A percentile compares a stretch with the other conserved stretches of the same genome.
These are phyloP conservation scores for Oncorhynchus kisutch DNA, from an alignment of 2,113 vertebrate species.

Conservation along the genomic window DNA sequence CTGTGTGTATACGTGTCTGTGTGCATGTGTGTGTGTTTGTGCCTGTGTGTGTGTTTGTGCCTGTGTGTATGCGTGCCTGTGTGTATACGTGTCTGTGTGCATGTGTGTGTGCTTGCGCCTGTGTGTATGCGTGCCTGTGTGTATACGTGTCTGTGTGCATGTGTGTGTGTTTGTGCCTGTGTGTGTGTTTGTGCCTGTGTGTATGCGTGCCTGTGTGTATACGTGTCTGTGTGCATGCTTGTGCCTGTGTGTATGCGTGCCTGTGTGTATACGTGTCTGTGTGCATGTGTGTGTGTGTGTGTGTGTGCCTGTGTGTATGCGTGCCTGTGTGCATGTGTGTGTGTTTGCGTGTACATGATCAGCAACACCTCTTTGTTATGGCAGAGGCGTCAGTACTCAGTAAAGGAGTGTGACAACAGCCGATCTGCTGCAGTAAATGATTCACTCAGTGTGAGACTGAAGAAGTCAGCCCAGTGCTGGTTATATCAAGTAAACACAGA, in stretches of 20 bases:
- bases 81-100: neutral
- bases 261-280: neutral
- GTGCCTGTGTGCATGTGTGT: neutral
- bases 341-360: neutral
- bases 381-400: neutral
- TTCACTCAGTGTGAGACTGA: too few species aligned
- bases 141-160: neutral
- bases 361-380: neutral
- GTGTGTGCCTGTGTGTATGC: neutral
- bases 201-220: neutral
- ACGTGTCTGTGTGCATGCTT: neutral
- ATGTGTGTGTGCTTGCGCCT: neutral
- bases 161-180: neutral
- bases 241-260: too few species aligned
- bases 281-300: neutral
- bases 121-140: neutral
- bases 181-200: neutral
- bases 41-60: too few species aligned
- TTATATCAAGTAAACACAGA: too few species aligned
- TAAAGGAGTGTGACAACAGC: conserved; percentile 9
- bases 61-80: neutral
- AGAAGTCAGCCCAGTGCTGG: too few species aligned
- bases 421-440: conserved; percentile 2
- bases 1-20: neutral
- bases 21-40: neutral